Conservation (phyloP, 2,888 invertebrate species). For the Xiphydria camelus region DNA sequence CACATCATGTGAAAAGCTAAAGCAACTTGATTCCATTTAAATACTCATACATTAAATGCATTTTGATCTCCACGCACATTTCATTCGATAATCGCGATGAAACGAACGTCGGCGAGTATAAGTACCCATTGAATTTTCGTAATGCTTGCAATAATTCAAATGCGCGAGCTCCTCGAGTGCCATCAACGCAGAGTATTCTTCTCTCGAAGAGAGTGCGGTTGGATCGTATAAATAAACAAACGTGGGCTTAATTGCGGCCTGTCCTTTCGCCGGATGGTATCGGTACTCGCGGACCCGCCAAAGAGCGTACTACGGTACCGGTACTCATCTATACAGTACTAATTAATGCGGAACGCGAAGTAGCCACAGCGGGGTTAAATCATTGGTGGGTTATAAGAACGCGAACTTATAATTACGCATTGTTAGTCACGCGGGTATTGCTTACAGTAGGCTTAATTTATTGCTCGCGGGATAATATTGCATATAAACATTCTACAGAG, state of each 20-base stretch:
- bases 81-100: too few species aligned
- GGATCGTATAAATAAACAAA: background rate
- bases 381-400: constrained; percentile 8
- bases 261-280: background rate
- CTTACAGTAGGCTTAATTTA: constrained; percentile 8
- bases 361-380: constrained; percentile 9
- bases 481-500: too few species aligned
- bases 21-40: too few species aligned
- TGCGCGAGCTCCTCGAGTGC: background rate
- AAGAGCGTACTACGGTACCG: too few species aligned
- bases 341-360: constrained; percentile 8
- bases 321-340: too few species aligned
- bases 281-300: too few species aligned
- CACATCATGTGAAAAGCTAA: too few species aligned
- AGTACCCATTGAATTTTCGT: background rate
- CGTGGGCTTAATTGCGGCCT: background rate
- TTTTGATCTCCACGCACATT: too few species aligned
- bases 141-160: background rate
- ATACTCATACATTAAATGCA: too few species aligned
- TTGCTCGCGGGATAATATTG: too few species aligned
- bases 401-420: constrained; percentile 9
- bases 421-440: constrained; percentile 8
- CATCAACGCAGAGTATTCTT: background rate
- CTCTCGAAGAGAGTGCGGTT: background rate
- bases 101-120: background rate